A percentile compares a stretch with the other conserved stretches of the same genome.
These are phyloP conservation scores for Meriones psammophilus DNA, from an alignment of 2,797 vertebrate genomes.

Conservation along the genomic window DNA sequence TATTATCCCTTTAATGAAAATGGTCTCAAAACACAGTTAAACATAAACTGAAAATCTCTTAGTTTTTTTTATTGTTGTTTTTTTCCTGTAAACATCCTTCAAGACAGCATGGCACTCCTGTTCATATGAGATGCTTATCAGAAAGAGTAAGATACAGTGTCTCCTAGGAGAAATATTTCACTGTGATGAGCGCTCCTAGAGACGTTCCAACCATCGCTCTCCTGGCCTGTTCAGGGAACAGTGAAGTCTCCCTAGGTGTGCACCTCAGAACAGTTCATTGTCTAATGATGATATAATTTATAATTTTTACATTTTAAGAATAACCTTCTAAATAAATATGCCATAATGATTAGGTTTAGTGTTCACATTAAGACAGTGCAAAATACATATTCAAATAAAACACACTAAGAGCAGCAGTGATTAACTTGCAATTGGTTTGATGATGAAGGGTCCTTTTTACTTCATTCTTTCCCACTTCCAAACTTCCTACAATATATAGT, in stretches of 20 bases:
- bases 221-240: background rate
- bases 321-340: background rate
- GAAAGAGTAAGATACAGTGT: conserved; percentile 22
- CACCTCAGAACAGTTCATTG: background rate
- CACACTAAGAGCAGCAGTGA: background rate
- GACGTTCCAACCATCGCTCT: background rate
- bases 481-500: background rate
- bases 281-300: background rate
- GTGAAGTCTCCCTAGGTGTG: background rate
- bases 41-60: conserved; percentile 39
- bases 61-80: background rate
- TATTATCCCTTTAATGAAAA: conserved; percentile 65
- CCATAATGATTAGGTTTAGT: background rate
- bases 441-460: background rate
- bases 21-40: background rate
- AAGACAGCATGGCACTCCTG: background rate
- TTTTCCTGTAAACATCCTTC: conserved; percentile 7
- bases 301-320: background rate
- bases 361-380: background rate
- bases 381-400: conserved; percentile 57
- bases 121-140: conserved; percentile 18
- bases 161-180: conserved; percentile 33
- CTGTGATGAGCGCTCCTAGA: background rate
- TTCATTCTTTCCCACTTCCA: background rate
- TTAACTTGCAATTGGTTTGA: background rate